Evolutionary conservation across 2,797 vertebrate species (phyloP), one percentile per base, ranked within the genome.

Genomic region (Micropoecilia bifurca): DNA sequence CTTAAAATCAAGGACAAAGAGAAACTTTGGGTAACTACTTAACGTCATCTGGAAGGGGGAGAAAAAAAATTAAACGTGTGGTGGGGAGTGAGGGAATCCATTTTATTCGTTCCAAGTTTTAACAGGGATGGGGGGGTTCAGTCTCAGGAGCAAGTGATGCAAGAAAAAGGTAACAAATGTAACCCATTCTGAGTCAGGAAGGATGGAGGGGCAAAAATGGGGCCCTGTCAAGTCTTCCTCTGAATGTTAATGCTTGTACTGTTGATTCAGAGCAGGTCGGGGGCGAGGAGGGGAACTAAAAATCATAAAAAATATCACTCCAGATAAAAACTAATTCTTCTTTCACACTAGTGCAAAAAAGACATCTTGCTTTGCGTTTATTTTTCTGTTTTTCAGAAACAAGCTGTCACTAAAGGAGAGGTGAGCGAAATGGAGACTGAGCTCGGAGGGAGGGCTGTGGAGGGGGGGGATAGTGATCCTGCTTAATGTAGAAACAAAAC

Each of bases 341-440:
- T 97, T 98, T 97, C 97, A 97, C 97, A 97, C 98, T 99, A 99
- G 98, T 99, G 98, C 98, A 99, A 99, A 99, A 94, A 95, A 95
- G 97, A 99, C 97, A 98, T 97, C 97, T 97, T 97, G 96, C 96
- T 97, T 96, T 96, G 96, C 75, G 81, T 83, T 87, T 74, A 20
- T 47, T 41, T 73, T 53, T 63, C 75, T 43, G 72, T 72, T 83
- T 53, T 36, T 63, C 39, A 96, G 93, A 96, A 97, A 97, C 97
- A 97, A 98, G 97, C 97, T 97, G 97, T 97, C 97, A 96, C 97
- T 97, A 97, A 97, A 96, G 90, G 89, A 88, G 85, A 84, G 89
- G 91, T 88, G 92, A 89, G 83, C 79, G 74, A 43, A 66, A 14
- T 93, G 94, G 94, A 95, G 82, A 39, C 92, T 82, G 85, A 94